A percentile compares a stretch with the other conserved stretches of the same genome.
Conservation (phyloP, 2,797 vertebrate genomes). For the Halcyon badia region DNA sequence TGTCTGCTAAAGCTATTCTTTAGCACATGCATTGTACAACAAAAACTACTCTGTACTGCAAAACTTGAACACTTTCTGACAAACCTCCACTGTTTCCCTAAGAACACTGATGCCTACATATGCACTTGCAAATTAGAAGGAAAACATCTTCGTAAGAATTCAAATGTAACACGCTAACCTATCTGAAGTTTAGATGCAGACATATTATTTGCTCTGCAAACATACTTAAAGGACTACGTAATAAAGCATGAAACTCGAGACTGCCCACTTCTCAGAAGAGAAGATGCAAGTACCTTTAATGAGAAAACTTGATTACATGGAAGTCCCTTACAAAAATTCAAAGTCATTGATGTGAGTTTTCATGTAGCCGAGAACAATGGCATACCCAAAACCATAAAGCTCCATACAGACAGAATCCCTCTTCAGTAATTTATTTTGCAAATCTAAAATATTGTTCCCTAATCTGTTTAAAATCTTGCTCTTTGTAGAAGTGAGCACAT, state of each 20-base stretch:
- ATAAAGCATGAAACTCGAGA: background rate
- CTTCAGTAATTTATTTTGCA: background rate
- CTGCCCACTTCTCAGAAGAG: background rate
- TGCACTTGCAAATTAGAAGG: background rate
- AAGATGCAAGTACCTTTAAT: background rate
- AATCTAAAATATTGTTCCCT: background rate
- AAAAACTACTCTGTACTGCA: slow-evolving; percentile 74
- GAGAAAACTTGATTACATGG: background rate
- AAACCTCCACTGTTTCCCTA: slow-evolving; percentile 57
- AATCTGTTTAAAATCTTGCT: background rate
- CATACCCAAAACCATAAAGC: background rate
- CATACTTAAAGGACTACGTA: background rate
- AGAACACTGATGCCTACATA: slow-evolving; percentile 3
- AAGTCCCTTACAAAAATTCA: background rate
- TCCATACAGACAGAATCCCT: background rate
- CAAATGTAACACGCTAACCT: background rate
- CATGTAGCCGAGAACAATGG: background rate
- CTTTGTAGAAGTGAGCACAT: background rate
- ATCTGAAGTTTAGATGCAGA: background rate
- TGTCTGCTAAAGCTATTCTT: slow-evolving; percentile 53
- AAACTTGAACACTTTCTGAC: slow-evolving; percentile 44
- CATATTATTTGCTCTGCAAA: background rate
- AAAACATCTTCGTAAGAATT: background rate
- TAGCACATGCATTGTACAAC: slow-evolving; percentile 25
- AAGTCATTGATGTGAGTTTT: background rate